Base-by-base conservation (phyloP, 2,888 invertebrate species). In the Asteroscopus sphinx region DNA sequence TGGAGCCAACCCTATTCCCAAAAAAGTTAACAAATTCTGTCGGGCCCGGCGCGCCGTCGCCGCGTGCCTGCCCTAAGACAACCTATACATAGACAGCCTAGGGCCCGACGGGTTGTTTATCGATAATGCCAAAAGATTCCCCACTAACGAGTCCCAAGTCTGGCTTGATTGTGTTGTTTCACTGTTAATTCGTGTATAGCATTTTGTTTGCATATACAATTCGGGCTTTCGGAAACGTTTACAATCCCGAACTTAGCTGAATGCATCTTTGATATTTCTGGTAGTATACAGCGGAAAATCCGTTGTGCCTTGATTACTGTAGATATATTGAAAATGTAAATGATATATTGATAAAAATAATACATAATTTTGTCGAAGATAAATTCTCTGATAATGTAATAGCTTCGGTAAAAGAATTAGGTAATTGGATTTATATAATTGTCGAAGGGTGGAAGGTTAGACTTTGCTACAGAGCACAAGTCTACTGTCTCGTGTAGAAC, bases 11-110 rank as follows among this genome's bases (percentile, higher is more conserved):
- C 92, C 92, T 92, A 86, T 55, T 65, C 69, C 82, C 88, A 77
- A 91, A 91, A 90, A 89, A 82, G 75, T 79, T 75, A 79, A 79
- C 81, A 83, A 85, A 83, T 85, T 76, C 77, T 59, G 74, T 47
- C 81, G 80, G 81, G 85, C 77, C 81, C 80, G 87, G 55, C 81
- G 79, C 82, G 80, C 76, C 82, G 81, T 68, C 75, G 87, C 88
- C 83, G 83, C 84, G 85, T 89, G 89, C 93, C 92, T 93, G 92
- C 91, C 93, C 92, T 92, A 88, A 91, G 88, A 84, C 92, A 92
- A 92, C 89, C 80, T 86, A 89, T 80, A 88, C 86, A 89, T 88
- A 90, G 89, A 77, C 84, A 80, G 83, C 88, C 89, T 91, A 90
- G 90, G 89, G 86, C 85, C 77, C 82, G 83, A 46, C 82, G 80